phyloP scores from a whole-genome alignment of 2,797 vertebrate genomes.

The Etheostoma nigrum region DNA sequence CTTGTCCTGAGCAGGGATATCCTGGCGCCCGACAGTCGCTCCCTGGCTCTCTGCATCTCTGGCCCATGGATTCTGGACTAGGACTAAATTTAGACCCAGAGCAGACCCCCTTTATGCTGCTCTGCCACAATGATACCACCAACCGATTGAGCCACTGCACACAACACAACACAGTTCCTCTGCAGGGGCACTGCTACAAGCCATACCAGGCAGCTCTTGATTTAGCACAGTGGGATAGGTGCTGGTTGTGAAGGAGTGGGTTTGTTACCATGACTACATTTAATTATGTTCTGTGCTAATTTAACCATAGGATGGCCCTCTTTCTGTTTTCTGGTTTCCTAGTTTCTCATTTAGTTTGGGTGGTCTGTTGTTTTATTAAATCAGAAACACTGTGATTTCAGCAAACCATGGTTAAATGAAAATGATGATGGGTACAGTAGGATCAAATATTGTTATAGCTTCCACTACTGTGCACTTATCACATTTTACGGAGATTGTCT shows the following conservation, averaged over 20 bases:
- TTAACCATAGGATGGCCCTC: background rate
- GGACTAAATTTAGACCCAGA: slow-evolving; percentile 93
- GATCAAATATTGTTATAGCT: background rate
- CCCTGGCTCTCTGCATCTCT: slow-evolving; percentile 88
- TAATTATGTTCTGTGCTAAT: slow-evolving; percentile 13
- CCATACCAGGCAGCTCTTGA: slow-evolving; percentile 19
- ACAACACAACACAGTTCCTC: slow-evolving; percentile 62
- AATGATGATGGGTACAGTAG: background rate
- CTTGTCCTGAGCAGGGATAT: slow-evolving; percentile 99
- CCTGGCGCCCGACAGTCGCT: slow-evolving; percentile 99
- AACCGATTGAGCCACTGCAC: slow-evolving; percentile 45
- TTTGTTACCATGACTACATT: slow-evolving; percentile 14
- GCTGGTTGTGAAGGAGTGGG: slow-evolving; percentile 7
- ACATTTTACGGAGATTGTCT: background rate
- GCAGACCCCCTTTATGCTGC: slow-evolving; percentile 62
- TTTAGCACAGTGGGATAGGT: slow-evolving; percentile 19
- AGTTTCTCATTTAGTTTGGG: background rate
- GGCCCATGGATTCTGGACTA: slow-evolving; percentile 71
- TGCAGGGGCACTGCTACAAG: slow-evolving; percentile 50
- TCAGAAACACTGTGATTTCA: background rate
- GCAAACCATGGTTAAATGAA: background rate
- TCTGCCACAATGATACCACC: slow-evolving; percentile 61
- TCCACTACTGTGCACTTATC: background rate
- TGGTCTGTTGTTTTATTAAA: slow-evolving; percentile 1
- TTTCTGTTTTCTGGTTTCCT: slow-evolving; percentile 8